These are phyloP conservation scores for Fragum fragum DNA, from an alignment of 2,888 invertebrate genomes.

Conservation along the genomic window DNA sequence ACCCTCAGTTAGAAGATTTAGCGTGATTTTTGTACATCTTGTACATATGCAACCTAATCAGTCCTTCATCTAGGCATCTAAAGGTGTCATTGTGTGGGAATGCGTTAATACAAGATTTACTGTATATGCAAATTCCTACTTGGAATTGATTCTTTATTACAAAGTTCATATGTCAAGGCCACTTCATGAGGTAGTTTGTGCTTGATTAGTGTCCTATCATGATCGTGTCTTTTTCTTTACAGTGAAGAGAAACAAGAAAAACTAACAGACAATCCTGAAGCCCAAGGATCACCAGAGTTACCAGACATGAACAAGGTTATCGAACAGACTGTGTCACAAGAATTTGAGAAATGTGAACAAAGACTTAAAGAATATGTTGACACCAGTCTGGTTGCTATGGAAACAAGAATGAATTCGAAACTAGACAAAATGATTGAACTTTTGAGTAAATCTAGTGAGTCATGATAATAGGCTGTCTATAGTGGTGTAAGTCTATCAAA, in stretches of 20 bases:
- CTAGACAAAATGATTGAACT: slow-evolving; percentile 49
- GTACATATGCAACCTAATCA: too few species aligned
- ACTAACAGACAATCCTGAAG: not conserved
- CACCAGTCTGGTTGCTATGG: slow-evolving; percentile 62
- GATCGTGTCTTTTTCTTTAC: not conserved
- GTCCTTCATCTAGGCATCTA: too few species aligned
- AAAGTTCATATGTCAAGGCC: too few species aligned
- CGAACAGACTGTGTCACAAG: slow-evolving; percentile 56
- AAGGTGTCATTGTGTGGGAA: too few species aligned
- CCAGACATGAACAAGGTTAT: slow-evolving; percentile 4
- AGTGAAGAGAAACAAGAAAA: not conserved
- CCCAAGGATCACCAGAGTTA: not conserved
- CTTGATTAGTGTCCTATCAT: too few species aligned
- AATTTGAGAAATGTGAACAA: slow-evolving; percentile 57
- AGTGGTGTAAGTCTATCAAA: too few species aligned
- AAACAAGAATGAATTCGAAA: slow-evolving; percentile 60
- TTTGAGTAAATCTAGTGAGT: slow-evolving; percentile 31
- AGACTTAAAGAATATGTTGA: slow-evolving; percentile 63
- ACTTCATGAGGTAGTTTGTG: too few species aligned
- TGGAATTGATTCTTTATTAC: too few species aligned
- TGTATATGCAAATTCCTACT: too few species aligned
- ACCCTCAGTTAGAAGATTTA: too few species aligned
- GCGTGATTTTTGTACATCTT: too few species aligned
- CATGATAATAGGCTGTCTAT: not conserved
- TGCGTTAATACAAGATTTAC: too few species aligned